A percentile compares a stretch with the other conserved stretches of the same genome.
phyloP scores from a whole-genome alignment of 2,797 vertebrate species.

The Hypotaenidia okinawae region DNA sequence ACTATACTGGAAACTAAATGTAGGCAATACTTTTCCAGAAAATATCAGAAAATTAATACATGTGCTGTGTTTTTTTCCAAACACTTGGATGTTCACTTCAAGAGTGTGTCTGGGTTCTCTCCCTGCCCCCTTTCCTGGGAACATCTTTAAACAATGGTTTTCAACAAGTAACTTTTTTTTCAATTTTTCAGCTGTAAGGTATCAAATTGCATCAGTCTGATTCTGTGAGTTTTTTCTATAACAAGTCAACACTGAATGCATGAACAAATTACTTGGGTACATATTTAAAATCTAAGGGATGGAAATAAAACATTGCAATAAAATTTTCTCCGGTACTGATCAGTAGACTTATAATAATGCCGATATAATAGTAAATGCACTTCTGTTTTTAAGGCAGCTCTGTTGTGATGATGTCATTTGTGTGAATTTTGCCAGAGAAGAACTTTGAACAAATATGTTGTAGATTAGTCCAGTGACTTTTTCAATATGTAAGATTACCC shows the following conservation, averaged over 20 bases:
- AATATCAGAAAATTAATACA: neutral
- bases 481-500: slow-evolving; percentile 27
- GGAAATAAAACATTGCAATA: neutral
- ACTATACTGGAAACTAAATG: neutral
- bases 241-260: slow-evolving; percentile 26
- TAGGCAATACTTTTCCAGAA: slow-evolving; percentile 1
- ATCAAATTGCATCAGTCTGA: slow-evolving; percentile 34
- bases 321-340: neutral
- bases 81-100: neutral
- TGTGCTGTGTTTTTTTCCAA: neutral
- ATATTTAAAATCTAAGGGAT: neutral
- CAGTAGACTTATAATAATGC: neutral
- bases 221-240: slow-evolving; percentile 44
- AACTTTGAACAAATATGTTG: slow-evolving; percentile 37
- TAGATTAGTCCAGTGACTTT: slow-evolving; percentile 23
- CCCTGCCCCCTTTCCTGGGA: slow-evolving; percentile 35
- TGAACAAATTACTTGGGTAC: neutral
- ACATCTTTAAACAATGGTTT: slow-evolving; percentile 58
- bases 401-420: neutral
- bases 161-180: slow-evolving; percentile 25
- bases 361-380: neutral
- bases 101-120: neutral
- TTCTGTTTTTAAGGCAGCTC: slow-evolving; percentile 17
- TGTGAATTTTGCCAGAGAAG: slow-evolving; percentile 25
- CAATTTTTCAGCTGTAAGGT: slow-evolving; percentile 24